Evolutionary conservation across 2,888 invertebrate species (phyloP).

Genomic region (Drosophila ezoana): DNA sequence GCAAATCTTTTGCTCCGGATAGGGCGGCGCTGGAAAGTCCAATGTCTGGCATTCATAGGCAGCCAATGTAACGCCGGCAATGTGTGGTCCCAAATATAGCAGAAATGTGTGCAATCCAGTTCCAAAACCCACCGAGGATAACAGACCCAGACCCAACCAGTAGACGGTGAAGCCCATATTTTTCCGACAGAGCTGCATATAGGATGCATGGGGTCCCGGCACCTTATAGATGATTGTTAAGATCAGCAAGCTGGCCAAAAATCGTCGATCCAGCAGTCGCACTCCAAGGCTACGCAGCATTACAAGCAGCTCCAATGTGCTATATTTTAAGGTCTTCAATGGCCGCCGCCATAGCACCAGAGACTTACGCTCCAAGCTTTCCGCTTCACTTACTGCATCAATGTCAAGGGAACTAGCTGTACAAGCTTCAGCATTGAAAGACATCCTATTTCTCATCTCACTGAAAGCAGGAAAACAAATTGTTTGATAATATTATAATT

Average conservation of each 20-base stretch:
- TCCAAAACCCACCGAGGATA: constrained; percentile 98
- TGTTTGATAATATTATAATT: not conserved
- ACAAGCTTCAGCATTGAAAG: constrained; percentile 11
- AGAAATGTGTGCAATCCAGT: constrained; percentile 99
- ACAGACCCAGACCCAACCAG: constrained; percentile 96
- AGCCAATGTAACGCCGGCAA: constrained; percentile 98
- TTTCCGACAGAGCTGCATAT: constrained; percentile 74
- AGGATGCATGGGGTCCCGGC: constrained; percentile 83
- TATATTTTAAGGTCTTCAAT: constrained; percentile 91
- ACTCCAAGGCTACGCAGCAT: constrained; percentile 86
- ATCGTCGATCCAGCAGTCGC: constrained; percentile 84
- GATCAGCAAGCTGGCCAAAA: constrained; percentile 66
- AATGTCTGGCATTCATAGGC: constrained; percentile 98
- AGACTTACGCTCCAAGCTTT: constrained; percentile 87
- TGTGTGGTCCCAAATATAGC: constrained; percentile 98
- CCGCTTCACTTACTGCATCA: constrained; percentile 72
- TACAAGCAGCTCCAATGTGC: constrained; percentile 89
- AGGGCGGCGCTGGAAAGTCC: constrained; percentile 98
- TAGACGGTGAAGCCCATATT: constrained; percentile 87
- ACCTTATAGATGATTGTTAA: constrained; percentile 75
- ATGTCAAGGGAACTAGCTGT: not conserved
- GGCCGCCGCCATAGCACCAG: constrained; percentile 94
- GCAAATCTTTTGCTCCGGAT: constrained; percentile 98
- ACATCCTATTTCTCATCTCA: constrained; percentile 49
- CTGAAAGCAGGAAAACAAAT: not conserved